A percentile compares a stretch with the other conserved stretches of the same genome.
phyloP scores from a whole-genome alignment of 2,797 vertebrate genomes.

The Smutsia temminckii region DNA sequence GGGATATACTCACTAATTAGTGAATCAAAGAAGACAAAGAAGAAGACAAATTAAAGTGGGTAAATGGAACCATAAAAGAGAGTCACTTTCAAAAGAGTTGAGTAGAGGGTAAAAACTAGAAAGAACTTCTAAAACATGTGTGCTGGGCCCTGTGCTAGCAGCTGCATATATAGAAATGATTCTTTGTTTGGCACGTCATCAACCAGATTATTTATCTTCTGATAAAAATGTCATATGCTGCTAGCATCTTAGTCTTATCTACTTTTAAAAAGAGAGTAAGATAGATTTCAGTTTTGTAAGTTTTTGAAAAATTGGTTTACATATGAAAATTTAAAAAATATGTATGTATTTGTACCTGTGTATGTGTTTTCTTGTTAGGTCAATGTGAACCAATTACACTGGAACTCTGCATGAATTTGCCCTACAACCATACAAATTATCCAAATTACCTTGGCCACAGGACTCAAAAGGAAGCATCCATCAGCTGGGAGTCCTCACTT shows the following conservation, averaged over 20 bases:
- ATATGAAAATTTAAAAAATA: not conserved
- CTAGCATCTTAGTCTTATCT: not conserved
- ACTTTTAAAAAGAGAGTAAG: not conserved
- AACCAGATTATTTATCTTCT: not conserved
- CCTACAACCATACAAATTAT: slow-evolving; percentile 93
- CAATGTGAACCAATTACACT: slow-evolving; percentile 93
- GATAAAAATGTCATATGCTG: not conserved
- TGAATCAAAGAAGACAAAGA: not conserved
- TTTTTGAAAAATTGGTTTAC: not conserved
- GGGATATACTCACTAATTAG: not conserved
- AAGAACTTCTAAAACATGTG: not conserved
- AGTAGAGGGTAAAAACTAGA: not conserved
- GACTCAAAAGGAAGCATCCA: slow-evolving; percentile 94
- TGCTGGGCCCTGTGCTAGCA: no score
- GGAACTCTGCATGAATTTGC: slow-evolving; percentile 96
- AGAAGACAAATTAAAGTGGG: not conserved
- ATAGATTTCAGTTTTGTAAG: not conserved
- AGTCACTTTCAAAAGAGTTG: not conserved
- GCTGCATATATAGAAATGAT: not conserved
- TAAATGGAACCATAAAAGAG: not conserved
- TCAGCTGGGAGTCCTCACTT: slow-evolving; percentile 96
- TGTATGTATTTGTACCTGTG: not conserved
- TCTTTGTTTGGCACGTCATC: not conserved
- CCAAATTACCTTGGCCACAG: slow-evolving; percentile 96
- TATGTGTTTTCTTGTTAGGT: slow-evolving; percentile 82